Evolutionary conservation across 2,113 vertebrate genomes (phyloP), one percentile per base, ranked within the genome.

Genomic region (Romanogobio albipinnatus): DNA sequence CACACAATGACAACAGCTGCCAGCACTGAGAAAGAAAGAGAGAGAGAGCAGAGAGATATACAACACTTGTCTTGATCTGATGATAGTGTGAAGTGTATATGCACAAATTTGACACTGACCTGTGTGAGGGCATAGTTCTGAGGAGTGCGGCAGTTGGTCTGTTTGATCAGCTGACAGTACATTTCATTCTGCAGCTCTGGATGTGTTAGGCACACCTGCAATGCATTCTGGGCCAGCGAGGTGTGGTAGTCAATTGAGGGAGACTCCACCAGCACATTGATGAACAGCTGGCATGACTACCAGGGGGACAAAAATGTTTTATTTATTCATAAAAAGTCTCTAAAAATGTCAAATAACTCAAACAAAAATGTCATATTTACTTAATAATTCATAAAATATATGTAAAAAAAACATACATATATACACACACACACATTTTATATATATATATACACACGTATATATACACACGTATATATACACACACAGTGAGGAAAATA

Each of bases 241-340:
- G 96, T 96, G 0, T 97, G 96, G 90, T 97, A 97, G 89, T 97
- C 96, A 29, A 97, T 90, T 24, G 96, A 97, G 1, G 96, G 92
- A 0, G 95, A 96, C 91, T 97, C 96, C 45, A 96, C 95, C 61
- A 96, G 94, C 64, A 97, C 96, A 0, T 97, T 97, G 91, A 97
- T 97, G 92, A 97, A 97, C 87, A 97, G 94, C 92, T 97, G 96
- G 88, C 96, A 97, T 82, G 96, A 96, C 96, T 97, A 91, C 22
- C 84, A 77, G 49, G 47, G 58, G 53, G 75, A 87, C 56, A 74
- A 33, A 33, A 14, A n/a, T n/a, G n/a, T n/a, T n/a, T n/a, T n/a
- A n/a, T n/a, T 29, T 66, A 29, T 66, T 66, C 6, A 66, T 17
- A 29, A 62, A 62, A n/a, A 1, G 58, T 58, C 19, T 17, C 22